Conservation (phyloP, 2,797 vertebrate genomes). For the Poeciliopsis gracilis region DNA sequence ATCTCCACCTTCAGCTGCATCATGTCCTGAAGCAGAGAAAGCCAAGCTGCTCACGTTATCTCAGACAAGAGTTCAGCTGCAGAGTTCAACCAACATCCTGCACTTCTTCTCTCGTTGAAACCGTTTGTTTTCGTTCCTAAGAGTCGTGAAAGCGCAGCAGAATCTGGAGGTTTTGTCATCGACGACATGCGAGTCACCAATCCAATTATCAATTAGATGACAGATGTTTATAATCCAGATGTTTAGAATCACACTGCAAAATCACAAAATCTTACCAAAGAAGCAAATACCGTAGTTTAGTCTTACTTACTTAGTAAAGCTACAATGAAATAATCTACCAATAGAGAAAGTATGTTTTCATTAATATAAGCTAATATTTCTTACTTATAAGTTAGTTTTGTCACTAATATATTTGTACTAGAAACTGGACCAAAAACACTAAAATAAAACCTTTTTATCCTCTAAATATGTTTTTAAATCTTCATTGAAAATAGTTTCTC, state of each 20-base stretch:
- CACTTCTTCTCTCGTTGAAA: not conserved
- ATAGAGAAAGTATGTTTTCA: too few species aligned
- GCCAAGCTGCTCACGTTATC: not conserved
- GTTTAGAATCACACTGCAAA: too few species aligned
- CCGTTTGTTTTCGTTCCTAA: not conserved
- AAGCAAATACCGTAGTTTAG: too few species aligned
- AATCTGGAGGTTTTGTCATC: not conserved
- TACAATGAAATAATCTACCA: too few species aligned
- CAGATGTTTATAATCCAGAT: not conserved
- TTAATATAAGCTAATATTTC: too few species aligned
- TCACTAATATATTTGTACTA: too few species aligned
- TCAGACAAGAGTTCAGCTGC: not conserved
- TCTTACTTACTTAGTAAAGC: too few species aligned
- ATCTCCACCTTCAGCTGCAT: conserved; percentile 89
- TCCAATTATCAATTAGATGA: not conserved
- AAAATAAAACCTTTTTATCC: not conserved
- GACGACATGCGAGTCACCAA: not conserved
- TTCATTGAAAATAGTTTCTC: not conserved
- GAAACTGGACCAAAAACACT: too few species aligned
- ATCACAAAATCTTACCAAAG: too few species aligned
- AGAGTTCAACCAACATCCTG: not conserved
- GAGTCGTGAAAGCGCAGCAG: not conserved
- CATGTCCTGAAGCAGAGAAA: conserved; percentile 81
- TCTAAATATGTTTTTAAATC: not conserved
- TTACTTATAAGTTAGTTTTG: too few species aligned